Base-by-base conservation (phyloP, 2,113 vertebrate species). In the Protobothrops flavoviridis region DNA sequence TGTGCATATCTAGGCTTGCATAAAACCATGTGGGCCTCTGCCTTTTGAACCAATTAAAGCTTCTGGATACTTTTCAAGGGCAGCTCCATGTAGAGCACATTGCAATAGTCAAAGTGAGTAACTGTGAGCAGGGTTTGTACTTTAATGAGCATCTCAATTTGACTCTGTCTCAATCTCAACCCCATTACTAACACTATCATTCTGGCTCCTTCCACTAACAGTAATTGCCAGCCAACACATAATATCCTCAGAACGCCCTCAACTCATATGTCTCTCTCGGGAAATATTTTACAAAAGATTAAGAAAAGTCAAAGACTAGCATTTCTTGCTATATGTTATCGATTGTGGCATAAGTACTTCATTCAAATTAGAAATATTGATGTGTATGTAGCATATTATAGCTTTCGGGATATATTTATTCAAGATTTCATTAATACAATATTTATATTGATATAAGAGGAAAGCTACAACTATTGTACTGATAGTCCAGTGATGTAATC, bases 361-460 rank as follows among this genome's bases (percentile, higher is more conserved):
- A 69, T 53, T 21, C 4, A 55, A 11, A 69, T 55, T 5, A 52
- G 15, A 20, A 24, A 43, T 9, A 24, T 9, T 0, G 23, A 8
- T 10, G 29, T 48, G 6, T 87, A 87, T 50, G 26, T 43, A 26
- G 86, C 64, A n/a, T 85, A 52, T 29, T n/a, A 86, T 39, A 57
- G 13, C 29, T n/a, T 92, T 52, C 57, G 86, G 12, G 5, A 93
- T n/a, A 92, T 0, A 0, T 61, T 17, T 12, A 39, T 12, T 24
- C 20, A 24, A 9, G 45, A 92, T 9, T 55, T 88, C 20, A 53
- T 86, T 13, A 85, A 24, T 29, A 1, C 13, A 88, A 52, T 0
- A 48, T 8, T 52, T 95, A 95, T 0, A 2, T 53, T 95, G 45
- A 85, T 94, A 93, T 93, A 33, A 59, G 95, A 92, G 89, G 5